Conservation (phyloP, 2,113 vertebrate species). For the Elanoides forficatus region DNA sequence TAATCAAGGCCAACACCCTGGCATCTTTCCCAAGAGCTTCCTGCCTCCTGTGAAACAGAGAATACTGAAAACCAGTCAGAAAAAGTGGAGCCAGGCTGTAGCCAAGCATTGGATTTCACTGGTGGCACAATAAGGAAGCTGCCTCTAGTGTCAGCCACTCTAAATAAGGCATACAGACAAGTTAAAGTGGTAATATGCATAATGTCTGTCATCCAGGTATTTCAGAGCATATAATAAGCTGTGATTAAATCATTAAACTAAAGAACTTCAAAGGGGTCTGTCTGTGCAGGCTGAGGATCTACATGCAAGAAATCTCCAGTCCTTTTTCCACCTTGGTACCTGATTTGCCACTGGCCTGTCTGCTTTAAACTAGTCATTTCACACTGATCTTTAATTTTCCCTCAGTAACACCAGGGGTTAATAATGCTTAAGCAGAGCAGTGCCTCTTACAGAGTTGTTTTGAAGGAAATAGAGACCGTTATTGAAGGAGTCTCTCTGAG, state of each 20-base stretch:
- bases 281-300: neutral
- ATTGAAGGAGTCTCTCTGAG: neutral
- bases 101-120: neutral
- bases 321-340: neutral
- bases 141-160: neutral
- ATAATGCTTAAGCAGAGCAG: neutral
- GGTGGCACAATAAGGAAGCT: neutral
- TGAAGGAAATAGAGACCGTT: conserved; percentile 12
- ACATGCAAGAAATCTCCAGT: neutral
- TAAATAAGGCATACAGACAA: neutral
- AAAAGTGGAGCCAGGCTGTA: neutral
- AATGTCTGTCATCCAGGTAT: conserved; percentile 11
- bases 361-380: neutral
- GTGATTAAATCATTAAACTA: conserved; percentile 33
- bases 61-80: conserved; percentile 1
- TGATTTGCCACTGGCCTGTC: neutral
- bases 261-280: conserved; percentile 9
- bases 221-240: conserved; percentile 8
- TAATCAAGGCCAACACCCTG: conserved; percentile 13
- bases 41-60: neutral
- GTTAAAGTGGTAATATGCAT: neutral
- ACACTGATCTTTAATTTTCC: neutral
- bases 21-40: neutral
- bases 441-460: neutral
- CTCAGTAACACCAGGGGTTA: conserved; percentile 4